Percentiles rank a stretch among this genome's conserved stretches.
These are phyloP conservation scores for Stomatorhinus walkeri DNA, from an alignment of 2,797 vertebrate species.

Conservation along the genomic window DNA sequence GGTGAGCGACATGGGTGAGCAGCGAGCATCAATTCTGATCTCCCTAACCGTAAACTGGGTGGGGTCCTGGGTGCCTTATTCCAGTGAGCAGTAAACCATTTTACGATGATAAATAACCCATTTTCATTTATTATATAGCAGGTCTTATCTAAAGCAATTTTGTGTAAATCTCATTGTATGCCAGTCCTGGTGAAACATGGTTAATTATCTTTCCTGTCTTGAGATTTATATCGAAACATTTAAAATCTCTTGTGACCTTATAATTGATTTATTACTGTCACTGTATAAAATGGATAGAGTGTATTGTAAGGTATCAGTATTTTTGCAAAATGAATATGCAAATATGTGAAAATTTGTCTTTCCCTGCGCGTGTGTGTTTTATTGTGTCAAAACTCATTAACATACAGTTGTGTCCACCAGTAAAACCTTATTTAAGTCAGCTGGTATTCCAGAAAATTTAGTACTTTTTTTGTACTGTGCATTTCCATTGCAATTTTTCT, in stretches of 20 bases:
- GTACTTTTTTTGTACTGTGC: background rate
- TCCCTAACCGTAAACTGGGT: background rate
- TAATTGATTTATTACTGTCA: background rate
- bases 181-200: background rate
- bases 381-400: background rate
- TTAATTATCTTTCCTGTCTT: slow-evolving; percentile 5
- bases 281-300: background rate
- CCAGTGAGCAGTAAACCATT: background rate
- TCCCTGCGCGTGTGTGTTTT: background rate
- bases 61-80: background rate
- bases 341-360: background rate
- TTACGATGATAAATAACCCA: background rate
- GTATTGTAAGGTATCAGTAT: background rate
- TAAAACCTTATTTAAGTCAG: background rate
- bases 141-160: background rate
- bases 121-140: background rate
- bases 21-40: background rate
- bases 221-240: background rate
- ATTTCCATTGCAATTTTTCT: background rate
- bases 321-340: background rate
- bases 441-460: slow-evolving; percentile 20
- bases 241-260: background rate
- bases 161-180: background rate
- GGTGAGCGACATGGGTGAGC: background rate
- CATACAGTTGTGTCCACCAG: background rate